phyloP scores from a whole-genome alignment of 2,113 vertebrate species.

The Sceloporus undulatus region DNA sequence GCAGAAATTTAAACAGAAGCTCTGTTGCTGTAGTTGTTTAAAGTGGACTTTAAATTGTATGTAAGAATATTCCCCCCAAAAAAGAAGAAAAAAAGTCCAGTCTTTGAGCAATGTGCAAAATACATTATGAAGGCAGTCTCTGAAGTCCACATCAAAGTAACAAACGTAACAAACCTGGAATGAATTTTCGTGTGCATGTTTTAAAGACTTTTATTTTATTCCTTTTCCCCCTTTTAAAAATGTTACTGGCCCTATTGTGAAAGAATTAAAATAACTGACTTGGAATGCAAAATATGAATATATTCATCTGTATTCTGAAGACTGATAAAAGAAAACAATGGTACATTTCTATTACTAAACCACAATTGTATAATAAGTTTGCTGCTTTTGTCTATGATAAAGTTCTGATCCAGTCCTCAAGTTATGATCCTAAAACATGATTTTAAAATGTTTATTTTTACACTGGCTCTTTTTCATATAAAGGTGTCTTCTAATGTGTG shows the following conservation, averaged over 20 bases:
- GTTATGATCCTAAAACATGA: conserved; percentile 13
- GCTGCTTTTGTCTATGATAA: background rate
- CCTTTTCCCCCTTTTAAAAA: conserved; percentile 23
- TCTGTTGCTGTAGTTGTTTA: conserved; percentile 28
- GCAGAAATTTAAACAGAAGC: conserved; percentile 42
- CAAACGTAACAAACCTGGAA: conserved; percentile 38
- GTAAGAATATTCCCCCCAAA: conserved; percentile 32
- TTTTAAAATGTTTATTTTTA: conserved; percentile 26
- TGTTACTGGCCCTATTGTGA: conserved; percentile 17
- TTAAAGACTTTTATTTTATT: conserved; percentile 32
- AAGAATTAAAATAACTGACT: conserved; percentile 32
- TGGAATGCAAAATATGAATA: background rate
- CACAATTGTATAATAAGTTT: conserved; percentile 14
- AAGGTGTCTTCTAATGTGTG: background rate
- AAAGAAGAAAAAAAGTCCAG: conserved; percentile 48
- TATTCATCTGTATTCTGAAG: conserved; percentile 31
- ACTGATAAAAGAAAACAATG: conserved; percentile 39
- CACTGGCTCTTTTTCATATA: conserved; percentile 32
- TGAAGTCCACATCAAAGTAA: conserved; percentile 57
- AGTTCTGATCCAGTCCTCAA: background rate
- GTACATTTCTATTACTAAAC: conserved; percentile 42
- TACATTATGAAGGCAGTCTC: conserved; percentile 39
- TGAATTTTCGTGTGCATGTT: conserved; percentile 50
- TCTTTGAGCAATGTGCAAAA: conserved; percentile 40
- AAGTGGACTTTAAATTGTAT: conserved; percentile 53